Evolutionary conservation across 2,888 invertebrate genomes (phyloP).

Genomic region (Sussaba pulchella): DNA sequence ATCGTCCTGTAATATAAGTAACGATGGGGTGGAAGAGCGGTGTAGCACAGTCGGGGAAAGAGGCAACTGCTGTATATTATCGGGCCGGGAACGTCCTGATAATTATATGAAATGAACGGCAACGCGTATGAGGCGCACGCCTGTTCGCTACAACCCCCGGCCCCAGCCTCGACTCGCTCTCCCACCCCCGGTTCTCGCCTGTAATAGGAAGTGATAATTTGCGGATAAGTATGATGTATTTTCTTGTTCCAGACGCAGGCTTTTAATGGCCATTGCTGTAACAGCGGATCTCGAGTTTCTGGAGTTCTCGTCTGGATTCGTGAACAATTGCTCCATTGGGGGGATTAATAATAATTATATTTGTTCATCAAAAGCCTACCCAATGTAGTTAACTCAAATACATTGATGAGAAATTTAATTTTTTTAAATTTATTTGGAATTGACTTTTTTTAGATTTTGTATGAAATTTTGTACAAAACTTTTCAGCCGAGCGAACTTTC

Average conservation of each 20-base stretch:
- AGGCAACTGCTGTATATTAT: constrained; percentile 67
- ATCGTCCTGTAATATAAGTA: constrained; percentile 71
- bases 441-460: no score
- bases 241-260: constrained; percentile 69
- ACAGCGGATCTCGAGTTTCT: constrained; percentile 3
- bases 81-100: constrained; percentile 73
- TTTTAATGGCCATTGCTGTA: constrained; percentile 32
- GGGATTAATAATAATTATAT: not conserved
- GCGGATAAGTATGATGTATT: constrained; percentile 73
- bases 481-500: not conserved
- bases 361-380: no score
- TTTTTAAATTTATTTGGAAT: no score
- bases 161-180: constrained; percentile 35
- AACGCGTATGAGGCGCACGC: constrained; percentile 62
- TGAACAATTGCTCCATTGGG: not conserved
- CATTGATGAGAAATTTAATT: no score
- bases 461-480: no score
- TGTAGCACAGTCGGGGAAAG: constrained; percentile 17
- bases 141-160: constrained; percentile 25
- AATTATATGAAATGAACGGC: constrained; percentile 80
- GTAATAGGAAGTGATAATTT: constrained; percentile 79
- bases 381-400: no score
- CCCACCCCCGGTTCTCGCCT: constrained; percentile 29
- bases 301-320: not conserved
- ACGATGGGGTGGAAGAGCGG: constrained; percentile 55